Percentiles rank a stretch among this genome's conserved stretches.
These are phyloP conservation scores for Hypanus sabinus DNA, from an alignment of 2,113 vertebrate genomes.

Conservation along the genomic window DNA sequence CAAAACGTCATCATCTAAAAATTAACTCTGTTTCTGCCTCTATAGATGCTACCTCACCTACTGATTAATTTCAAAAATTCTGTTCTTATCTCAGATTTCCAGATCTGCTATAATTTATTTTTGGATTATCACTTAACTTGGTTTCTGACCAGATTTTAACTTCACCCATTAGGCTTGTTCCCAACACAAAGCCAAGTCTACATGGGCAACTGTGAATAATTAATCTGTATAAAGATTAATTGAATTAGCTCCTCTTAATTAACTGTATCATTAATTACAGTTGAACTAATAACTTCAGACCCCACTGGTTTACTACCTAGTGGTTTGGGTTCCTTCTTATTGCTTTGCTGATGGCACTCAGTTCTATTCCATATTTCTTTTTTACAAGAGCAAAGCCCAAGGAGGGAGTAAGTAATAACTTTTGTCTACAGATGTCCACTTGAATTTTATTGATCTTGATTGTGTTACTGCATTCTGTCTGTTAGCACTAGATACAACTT, in stretches of 20 bases:
- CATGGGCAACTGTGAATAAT: neutral
- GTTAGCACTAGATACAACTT: neutral
- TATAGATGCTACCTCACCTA: too few relatives aligned
- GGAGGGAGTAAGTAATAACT: conserved; percentile 10
- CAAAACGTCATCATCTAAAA: too few relatives aligned
- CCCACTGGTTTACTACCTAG: neutral
- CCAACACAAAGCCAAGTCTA: neutral
- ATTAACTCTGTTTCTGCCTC: too few relatives aligned
- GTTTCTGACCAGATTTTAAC: neutral
- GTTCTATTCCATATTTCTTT: conserved; percentile 14
- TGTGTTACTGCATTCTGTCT: neutral
- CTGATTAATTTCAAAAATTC: too few relatives aligned
- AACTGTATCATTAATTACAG: neutral
- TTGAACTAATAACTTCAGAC: neutral
- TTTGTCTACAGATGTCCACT: neutral
- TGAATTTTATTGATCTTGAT: neutral
- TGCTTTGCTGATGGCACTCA: neutral
- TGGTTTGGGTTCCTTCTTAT: neutral
- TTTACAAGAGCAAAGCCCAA: neutral
- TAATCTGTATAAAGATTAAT: neutral
- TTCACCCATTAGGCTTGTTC: neutral
- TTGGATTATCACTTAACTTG: neutral
- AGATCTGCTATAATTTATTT: too few relatives aligned
- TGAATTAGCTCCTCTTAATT: neutral
- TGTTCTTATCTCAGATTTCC: too few relatives aligned